Evolutionary conservation across 2,797 vertebrate genomes (phyloP).

Genomic region (Cynodonichthys magdalenae): DNA sequence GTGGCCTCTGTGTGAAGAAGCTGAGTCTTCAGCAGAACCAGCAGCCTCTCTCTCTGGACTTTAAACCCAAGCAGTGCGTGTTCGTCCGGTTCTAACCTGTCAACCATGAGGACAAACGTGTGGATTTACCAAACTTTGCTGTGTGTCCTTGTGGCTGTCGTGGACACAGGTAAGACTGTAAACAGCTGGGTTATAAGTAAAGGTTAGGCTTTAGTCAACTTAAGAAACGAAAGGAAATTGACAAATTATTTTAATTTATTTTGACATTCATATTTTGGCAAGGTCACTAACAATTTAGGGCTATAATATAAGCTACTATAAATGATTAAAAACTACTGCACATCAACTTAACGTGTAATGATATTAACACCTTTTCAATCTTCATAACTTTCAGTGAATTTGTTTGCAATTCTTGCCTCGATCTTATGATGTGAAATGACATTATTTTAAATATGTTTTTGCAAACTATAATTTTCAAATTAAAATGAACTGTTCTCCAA

Average conservation of each 20-base stretch:
- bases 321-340: not conserved
- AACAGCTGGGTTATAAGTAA: not conserved
- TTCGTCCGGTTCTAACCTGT: slow-evolving; percentile 51
- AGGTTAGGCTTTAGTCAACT: not conserved
- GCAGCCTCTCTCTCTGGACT: slow-evolving; percentile 45
- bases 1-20: slow-evolving; percentile 73
- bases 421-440: not conserved
- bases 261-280: not conserved
- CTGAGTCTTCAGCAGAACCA: slow-evolving; percentile 44
- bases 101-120: slow-evolving; percentile 73
- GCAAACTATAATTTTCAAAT: too few species aligned
- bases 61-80: slow-evolving; percentile 22
- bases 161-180: slow-evolving; percentile 74
- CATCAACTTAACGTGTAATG: not conserved
- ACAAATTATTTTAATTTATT: not conserved
- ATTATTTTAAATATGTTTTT: too few species aligned
- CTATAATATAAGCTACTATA: not conserved
- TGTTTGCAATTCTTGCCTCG: too few species aligned
- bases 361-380: too few species aligned
- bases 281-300: too few species aligned
- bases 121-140: slow-evolving; percentile 86
- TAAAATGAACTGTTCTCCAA: too few species aligned
- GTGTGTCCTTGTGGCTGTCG: slow-evolving; percentile 62
- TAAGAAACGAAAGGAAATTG: not conserved
- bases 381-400: not conserved